These are phyloP conservation scores for Peucedramus taeniatus DNA, from an alignment of 2,113 vertebrate genomes.

Conservation along the genomic window DNA sequence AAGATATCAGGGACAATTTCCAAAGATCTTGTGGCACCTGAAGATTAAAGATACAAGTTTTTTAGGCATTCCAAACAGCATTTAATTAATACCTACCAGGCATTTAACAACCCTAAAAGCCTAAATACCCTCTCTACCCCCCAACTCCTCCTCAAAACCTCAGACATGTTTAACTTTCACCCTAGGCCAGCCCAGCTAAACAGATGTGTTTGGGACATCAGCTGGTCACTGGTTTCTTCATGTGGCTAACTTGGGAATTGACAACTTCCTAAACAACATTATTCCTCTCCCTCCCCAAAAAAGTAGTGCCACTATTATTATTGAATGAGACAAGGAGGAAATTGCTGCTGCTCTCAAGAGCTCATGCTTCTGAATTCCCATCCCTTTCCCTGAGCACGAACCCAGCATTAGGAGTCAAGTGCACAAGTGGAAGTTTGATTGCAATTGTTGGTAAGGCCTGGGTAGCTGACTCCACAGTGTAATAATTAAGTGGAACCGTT, in stretches of 20 bases:
- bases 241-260: neutral
- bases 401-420: neutral
- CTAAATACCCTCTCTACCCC: neutral
- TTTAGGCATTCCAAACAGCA: neutral
- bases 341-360: neutral
- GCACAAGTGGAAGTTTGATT: neutral
- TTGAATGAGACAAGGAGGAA: neutral
- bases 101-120: neutral
- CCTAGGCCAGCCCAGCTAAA: neutral
- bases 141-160: neutral
- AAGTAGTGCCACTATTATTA: neutral
- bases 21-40: neutral
- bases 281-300: neutral
- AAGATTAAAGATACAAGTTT: neutral
- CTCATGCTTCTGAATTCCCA: neutral
- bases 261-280: neutral
- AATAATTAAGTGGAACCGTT: conserved; percentile 13
- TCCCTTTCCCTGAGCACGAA: neutral
- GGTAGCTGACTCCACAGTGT: neutral
- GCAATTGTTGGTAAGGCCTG: neutral
- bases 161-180: neutral
- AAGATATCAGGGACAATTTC: neutral
- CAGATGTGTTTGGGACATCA: neutral
- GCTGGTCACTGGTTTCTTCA: neutral
- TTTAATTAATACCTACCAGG: neutral